Evolutionary conservation across 2,113 vertebrate species (phyloP).

Genomic region (Apodemus speciosus): DNA sequence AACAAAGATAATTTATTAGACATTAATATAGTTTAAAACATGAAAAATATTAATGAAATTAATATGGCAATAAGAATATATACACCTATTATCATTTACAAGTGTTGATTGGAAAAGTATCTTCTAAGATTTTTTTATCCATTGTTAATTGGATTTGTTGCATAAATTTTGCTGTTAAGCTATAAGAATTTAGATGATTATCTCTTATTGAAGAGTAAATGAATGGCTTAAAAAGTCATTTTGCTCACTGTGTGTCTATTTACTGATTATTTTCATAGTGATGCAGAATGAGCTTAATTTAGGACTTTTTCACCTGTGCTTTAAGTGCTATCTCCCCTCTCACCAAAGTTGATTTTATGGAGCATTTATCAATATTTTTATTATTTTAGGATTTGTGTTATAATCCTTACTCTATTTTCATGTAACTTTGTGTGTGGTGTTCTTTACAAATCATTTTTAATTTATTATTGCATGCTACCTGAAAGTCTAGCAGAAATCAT

Average conservation of each 20-base stretch:
- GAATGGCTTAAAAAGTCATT: not conserved
- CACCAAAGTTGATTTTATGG: not conserved
- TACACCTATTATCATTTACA: not conserved
- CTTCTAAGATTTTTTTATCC: not conserved
- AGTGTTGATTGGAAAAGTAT: not conserved
- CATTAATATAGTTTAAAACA: conserved; percentile 18
- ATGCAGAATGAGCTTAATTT: not conserved
- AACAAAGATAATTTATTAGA: conserved; percentile 29
- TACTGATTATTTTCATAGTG: not conserved
- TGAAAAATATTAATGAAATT: not conserved
- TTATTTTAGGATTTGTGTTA: not conserved
- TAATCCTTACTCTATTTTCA: not conserved
- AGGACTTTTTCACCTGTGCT: not conserved
- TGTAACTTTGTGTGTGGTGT: not conserved
- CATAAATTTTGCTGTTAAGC: not conserved
- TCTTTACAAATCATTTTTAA: not conserved
- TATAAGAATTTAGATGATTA: not conserved
- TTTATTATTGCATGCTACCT: not conserved
- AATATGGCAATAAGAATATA: not conserved
- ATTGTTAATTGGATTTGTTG: not conserved
- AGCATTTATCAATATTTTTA: not conserved
- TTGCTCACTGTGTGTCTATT: not conserved
- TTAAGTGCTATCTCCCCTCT: not conserved
- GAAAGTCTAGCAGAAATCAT: not conserved
- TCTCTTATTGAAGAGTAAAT: not conserved